Base-by-base conservation (phyloP, 2,113 vertebrate genomes). In the Amazona vittata region DNA sequence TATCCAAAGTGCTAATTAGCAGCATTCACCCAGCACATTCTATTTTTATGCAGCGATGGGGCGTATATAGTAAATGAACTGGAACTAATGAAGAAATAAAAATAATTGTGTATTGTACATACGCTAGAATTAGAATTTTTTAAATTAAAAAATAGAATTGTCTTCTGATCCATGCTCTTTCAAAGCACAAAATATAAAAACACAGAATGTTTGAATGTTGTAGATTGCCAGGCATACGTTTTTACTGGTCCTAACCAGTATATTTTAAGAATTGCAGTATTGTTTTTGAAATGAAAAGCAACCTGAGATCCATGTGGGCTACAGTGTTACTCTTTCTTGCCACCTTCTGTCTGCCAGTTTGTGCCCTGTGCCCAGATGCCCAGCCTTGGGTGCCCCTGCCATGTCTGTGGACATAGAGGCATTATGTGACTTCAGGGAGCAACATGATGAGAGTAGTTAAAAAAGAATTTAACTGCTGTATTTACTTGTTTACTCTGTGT, bases 1-100 rank as follows among this genome's bases (percentile, higher is more conserved):
- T 86, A 73, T 75, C 69, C 17, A 77, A 73, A 96, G 90, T 6
- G 28, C 47, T 94, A 78, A 91, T 85, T 69, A 83, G 47, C 52
- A 62, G 28, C 68, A 26, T 87, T 97, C 92, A 92, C 92, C 39
- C 37, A 78, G 94, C 87, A 44, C 53, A 2, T 53, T 33, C 39
- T 88, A 8, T 29, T 43, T 81, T 77, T 82, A 57, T 57, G 60
- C 37, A 74, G 46, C 69, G 71, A 7, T 55, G 39, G 18, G 33
- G 8, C 22, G 11, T 33, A 10, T 26, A 9, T 1, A 92, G 73
- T 82, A 88, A 78, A 35, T 79, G 31, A 94, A 63, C 67, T 22
- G 17, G 62, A 83, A 55, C 24, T 55, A 55, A 65, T 22, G 57
- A 37, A 80, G 44, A 33, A 74, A 12, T 49, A 12, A 74, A 13